Evolutionary conservation across 2,113 vertebrate species (phyloP).

Genomic region (Siniperca chuatsi): DNA sequence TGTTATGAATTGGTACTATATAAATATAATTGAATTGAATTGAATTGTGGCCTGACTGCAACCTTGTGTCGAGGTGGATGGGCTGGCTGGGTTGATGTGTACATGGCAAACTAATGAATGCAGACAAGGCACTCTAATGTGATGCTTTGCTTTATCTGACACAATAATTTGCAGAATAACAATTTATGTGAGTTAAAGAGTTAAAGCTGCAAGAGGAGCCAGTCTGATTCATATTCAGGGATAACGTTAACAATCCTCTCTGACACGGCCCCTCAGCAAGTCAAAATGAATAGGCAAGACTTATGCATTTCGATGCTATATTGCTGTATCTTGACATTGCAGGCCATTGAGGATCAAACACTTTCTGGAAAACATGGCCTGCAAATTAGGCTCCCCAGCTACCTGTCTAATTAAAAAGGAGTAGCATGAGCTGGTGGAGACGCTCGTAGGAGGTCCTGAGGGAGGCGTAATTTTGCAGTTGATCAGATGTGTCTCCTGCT

Average conservation of each 20-base stretch:
- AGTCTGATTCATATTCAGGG: slow-evolving; percentile 19
- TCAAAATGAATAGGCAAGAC: slow-evolving; percentile 32
- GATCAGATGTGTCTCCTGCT: slow-evolving; percentile 55
- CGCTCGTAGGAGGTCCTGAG: slow-evolving; percentile 12
- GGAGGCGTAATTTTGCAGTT: slow-evolving; percentile 34
- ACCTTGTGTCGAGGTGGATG: slow-evolving; percentile 16
- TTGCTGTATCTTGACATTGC: slow-evolving; percentile 16
- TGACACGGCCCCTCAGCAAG: slow-evolving; percentile 10
- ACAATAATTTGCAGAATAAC: not conserved
- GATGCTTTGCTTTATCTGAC: slow-evolving; percentile 1
- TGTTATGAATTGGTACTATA: no score
- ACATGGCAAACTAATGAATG: slow-evolving; percentile 23
- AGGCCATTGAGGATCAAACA: slow-evolving; percentile 33
- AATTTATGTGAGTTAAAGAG: not conserved
- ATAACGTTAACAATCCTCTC: slow-evolving; percentile 24
- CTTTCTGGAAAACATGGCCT: slow-evolving; percentile 11
- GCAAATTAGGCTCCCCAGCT: slow-evolving; percentile 39
- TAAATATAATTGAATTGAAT: no score
- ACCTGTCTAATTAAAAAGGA: slow-evolving; percentile 56
- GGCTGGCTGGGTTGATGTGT: not conserved
- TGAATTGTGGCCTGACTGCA: not conserved
- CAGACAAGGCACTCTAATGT: not conserved
- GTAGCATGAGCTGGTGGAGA: not conserved
- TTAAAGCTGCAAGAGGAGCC: not conserved
- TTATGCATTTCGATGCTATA: slow-evolving; percentile 11